Percentiles rank a stretch among this genome's conserved stretches.
phyloP scores from a whole-genome alignment of 2,888 invertebrate species.

The Volucella bombylans region DNA sequence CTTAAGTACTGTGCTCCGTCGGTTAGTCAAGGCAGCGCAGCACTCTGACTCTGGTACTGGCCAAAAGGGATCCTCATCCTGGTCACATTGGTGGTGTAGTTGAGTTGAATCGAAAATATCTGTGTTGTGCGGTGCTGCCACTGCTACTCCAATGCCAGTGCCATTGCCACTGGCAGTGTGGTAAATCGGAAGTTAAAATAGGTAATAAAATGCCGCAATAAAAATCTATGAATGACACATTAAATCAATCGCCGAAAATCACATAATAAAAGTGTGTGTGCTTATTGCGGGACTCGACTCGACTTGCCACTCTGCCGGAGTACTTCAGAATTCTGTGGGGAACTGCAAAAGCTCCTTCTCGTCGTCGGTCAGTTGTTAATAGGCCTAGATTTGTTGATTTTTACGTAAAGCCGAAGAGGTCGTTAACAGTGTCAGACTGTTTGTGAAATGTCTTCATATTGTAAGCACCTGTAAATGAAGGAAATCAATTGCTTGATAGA shows the following conservation, averaged over 20 bases:
- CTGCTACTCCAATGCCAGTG: slow-evolving; percentile 55
- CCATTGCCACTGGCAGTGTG: slow-evolving; percentile 75
- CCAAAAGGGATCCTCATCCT: slow-evolving; percentile 67
- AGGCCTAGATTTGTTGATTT: slow-evolving; percentile 36
- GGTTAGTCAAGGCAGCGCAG: background rate
- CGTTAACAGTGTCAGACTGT: background rate
- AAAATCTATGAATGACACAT: slow-evolving; percentile 83
- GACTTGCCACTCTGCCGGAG: slow-evolving; percentile 17
- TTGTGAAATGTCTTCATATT: slow-evolving; percentile 7
- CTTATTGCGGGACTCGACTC: slow-evolving; percentile 4
- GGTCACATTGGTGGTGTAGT: slow-evolving; percentile 8
- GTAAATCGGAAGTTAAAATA: slow-evolving; percentile 83
- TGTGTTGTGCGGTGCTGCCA: slow-evolving; percentile 78
- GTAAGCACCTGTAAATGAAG: background rate
- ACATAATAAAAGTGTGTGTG: slow-evolving; percentile 75
- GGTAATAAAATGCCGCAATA: slow-evolving; percentile 82
- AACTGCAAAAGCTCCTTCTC: slow-evolving; percentile 43
- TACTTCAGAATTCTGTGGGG: slow-evolving; percentile 1
- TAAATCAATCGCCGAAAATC: slow-evolving; percentile 83
- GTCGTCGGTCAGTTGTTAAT: slow-evolving; percentile 52
- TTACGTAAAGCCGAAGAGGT: background rate
- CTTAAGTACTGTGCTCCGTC: slow-evolving; percentile 64
- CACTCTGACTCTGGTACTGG: slow-evolving; percentile 25
- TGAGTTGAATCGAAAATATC: slow-evolving; percentile 41
- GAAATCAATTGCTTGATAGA: too few species aligned